These are phyloP conservation scores for Scomber colias DNA, from an alignment of 2,113 vertebrate species.

Conservation along the genomic window DNA sequence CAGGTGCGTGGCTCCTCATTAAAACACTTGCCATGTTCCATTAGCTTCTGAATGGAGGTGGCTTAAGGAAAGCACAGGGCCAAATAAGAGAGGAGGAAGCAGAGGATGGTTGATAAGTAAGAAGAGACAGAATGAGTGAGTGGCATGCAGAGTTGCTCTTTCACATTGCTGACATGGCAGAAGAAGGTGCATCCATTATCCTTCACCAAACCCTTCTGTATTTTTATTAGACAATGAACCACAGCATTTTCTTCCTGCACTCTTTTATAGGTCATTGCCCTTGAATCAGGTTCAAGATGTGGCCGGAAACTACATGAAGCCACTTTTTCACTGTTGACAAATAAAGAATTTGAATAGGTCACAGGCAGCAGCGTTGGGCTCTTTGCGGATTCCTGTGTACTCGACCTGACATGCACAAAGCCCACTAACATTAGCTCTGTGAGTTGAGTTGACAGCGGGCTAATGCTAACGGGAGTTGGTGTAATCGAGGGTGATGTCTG, in stretches of 20 bases:
- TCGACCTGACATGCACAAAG: conserved; percentile 22
- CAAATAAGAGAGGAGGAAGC: conserved; percentile 13
- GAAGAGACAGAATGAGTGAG: conserved; percentile 20
- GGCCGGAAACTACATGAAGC: not conserved
- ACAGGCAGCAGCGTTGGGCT: not conserved
- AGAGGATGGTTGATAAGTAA: conserved; percentile 30
- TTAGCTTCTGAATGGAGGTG: conserved; percentile 61
- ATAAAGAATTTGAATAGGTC: conserved; percentile 50
- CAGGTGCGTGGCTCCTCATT: conserved; percentile 50
- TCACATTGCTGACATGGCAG: conserved; percentile 62
- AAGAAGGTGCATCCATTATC: conserved; percentile 66
- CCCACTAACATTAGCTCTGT: conserved; percentile 22
- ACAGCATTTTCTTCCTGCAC: conserved; percentile 2
- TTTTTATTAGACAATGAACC: conserved; percentile 53
- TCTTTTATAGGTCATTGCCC: conserved; percentile 31
- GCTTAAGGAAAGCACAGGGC: conserved; percentile 36
- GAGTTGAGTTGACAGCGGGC: conserved; percentile 35
- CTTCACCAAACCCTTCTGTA: conserved; percentile 53
- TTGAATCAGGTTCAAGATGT: conserved; percentile 17
- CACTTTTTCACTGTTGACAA: conserved; percentile 36
- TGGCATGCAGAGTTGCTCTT: conserved; percentile 51
- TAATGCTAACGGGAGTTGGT: conserved; percentile 25
- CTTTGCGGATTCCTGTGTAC: conserved; percentile 13
- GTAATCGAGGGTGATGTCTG: conserved; percentile 47
- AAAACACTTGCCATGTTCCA: conserved; percentile 71